A percentile compares a stretch with the other conserved stretches of the same genome.
phyloP scores from a whole-genome alignment of 1,140 invertebrate genomes.

The Contarinia nasturtii region DNA sequence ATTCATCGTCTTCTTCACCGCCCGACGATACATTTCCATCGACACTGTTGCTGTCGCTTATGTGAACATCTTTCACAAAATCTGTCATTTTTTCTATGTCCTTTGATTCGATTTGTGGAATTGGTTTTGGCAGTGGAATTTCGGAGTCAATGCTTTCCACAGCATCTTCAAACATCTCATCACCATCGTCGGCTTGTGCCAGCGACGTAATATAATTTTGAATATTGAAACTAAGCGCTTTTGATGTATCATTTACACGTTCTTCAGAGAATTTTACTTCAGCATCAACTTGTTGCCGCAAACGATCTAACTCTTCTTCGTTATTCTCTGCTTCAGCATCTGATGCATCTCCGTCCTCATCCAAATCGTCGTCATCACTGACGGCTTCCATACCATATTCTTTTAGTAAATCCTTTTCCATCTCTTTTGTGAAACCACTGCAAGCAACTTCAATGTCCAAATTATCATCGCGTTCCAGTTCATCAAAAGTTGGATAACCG shows the following conservation, averaged over 20 bases:
- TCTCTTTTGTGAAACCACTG: constrained; percentile 74
- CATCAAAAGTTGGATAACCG: constrained; percentile 65
- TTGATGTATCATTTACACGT: constrained; percentile 9
- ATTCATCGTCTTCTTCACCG: constrained; percentile 8
- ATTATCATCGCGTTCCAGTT: constrained; percentile 64
- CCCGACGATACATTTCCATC: no score
- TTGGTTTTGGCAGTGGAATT: neutral
- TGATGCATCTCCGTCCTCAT: constrained; percentile 22
- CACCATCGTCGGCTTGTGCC: constrained; percentile 11
- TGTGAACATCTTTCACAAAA: neutral
- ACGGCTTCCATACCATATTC: neutral
- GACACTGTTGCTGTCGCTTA: no score
- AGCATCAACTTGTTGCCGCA: constrained; percentile 27
- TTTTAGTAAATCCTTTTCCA: constrained; percentile 51
- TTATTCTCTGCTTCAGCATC: constrained; percentile 17
- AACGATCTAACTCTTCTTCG: constrained; percentile 28
- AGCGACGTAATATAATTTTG: constrained; percentile 22
- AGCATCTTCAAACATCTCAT: constrained; percentile 7
- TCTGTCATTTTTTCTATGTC: neutral
- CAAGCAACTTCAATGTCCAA: constrained; percentile 80
- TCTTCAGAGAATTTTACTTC: constrained; percentile 22
- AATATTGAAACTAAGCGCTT: constrained; percentile 13
- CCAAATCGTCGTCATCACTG: constrained; percentile 4
- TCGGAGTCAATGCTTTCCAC: constrained; percentile 3
- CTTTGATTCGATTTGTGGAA: neutral